phyloP scores from a whole-genome alignment of 1,140 invertebrate species.

The Nomia melanderi region DNA sequence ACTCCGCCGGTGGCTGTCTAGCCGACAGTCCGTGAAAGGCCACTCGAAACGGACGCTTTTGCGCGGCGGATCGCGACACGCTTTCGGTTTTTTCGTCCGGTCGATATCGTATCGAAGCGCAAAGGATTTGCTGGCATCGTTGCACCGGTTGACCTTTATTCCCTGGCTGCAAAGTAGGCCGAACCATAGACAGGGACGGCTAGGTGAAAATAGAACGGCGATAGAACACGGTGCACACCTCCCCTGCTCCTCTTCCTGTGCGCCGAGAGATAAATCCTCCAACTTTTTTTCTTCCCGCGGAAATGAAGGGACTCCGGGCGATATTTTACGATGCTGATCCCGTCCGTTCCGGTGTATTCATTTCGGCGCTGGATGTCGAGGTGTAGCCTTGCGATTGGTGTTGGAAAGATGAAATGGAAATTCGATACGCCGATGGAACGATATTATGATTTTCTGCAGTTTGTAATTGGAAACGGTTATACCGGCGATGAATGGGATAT shows the following conservation, averaged over 20 bases:
- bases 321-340: not conserved
- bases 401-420: not conserved
- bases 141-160: constrained; percentile 63
- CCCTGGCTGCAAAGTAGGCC: constrained; percentile 34
- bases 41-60: not conserved
- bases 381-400: not conserved
- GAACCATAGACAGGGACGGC: constrained; percentile 40
- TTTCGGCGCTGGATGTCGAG: not conserved
- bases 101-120: constrained; percentile 57
- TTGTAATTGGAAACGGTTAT: no score
- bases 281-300: not conserved
- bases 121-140: constrained; percentile 54
- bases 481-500: no score
- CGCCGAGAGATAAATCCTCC: not conserved
- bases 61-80: not conserved
- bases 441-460: no score
- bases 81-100: constrained; percentile 42
- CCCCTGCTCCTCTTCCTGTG: not conserved
- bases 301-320: not conserved
- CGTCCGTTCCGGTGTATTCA: not conserved
- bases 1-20: not conserved
- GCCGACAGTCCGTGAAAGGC: not conserved
- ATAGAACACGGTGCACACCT: not conserved
- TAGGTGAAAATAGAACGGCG: constrained; percentile 46
- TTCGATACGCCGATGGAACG: no score